Percentiles rank a stretch among this genome's conserved stretches.
Evolutionary conservation across 2,113 vertebrate species (phyloP).

Genomic region (Bostrychus sinensis): DNA sequence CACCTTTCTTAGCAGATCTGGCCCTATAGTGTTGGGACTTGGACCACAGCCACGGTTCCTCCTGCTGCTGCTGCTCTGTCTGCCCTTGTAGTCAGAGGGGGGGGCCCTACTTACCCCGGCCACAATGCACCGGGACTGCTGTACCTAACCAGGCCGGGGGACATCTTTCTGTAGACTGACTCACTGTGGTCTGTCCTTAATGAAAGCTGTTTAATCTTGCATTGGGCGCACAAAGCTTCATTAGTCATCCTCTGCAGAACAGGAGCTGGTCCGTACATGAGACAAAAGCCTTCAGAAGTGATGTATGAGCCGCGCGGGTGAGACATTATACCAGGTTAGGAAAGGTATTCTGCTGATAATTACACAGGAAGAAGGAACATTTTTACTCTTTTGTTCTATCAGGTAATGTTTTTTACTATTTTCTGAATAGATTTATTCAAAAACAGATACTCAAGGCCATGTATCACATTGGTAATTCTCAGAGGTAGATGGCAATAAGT

Average conservation of each 20-base stretch:
- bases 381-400: too few relatives aligned
- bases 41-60: constrained; percentile 46
- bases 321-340: too few relatives aligned
- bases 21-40: too few relatives aligned
- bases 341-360: not conserved
- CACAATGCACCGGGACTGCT: constrained; percentile 33
- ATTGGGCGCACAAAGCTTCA: constrained; percentile 27
- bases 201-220: constrained; percentile 44
- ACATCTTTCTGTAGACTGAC: constrained; percentile 30
- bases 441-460: too few relatives aligned
- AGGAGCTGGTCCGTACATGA: constrained; percentile 32
- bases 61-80: constrained; percentile 38
- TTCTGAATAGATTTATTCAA: too few relatives aligned
- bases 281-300: constrained; percentile 21
- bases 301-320: constrained; percentile 28
- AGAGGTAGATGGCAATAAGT: too few relatives aligned
- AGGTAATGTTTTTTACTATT: too few relatives aligned
- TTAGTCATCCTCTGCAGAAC: constrained; percentile 45
- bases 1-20: too few relatives aligned
- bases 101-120: constrained; percentile 17
- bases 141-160: constrained; percentile 36
- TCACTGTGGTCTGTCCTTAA: constrained; percentile 40
- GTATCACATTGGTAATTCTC: too few relatives aligned
- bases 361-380: too few relatives aligned
- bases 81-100: constrained; percentile 46